Base-by-base conservation (phyloP, 2,797 vertebrate species). In the Gastrophryne carolinensis region DNA sequence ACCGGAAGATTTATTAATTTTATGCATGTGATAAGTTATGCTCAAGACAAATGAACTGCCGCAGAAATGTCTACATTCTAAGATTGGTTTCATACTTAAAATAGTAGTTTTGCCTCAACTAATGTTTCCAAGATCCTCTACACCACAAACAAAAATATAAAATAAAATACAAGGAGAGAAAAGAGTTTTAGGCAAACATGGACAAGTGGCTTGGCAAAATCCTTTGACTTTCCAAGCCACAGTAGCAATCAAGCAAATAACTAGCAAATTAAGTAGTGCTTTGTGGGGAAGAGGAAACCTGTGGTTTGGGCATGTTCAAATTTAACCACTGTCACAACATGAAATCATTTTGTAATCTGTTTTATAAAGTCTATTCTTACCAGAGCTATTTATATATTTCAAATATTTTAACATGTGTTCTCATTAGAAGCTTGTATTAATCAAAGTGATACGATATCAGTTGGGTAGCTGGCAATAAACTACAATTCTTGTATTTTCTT, bases 171-270 rank as follows among this genome's bases (percentile, higher is more conserved):
- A 47, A 47, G 10, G 7, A 1, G 1, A 39, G 19, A 58, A 30
- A 58, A 15, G 12, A 15, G n/a, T 58, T n/a, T 58, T n/a, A 47
- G 29, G 39, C 24, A 54, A 54, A 64, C 26, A 73, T 47, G 32
- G 44, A 60, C 30, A 61, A 37, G 58, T 30, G 19, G 53, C 27
- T 57, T 47, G 64, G 64, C 41, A 34, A 52, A 61, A 75, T 60
- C 5, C 10, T 32, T 61, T 60, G 10, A 19, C 41, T 56, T 29
- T 26, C 21, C 23, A 68, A 37, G 23, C 73, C 65, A 75, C 65
- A 69, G 58, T 37, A 60, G 47, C 64, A 75, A 58, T 75, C 56
- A 24, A 8, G 32, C 65, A 75, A 61, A 65, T 30, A 24, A 26
- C 41, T 62, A 24, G 32, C 41, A 50, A 58, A 32, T 54, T 27